These are phyloP conservation scores for Centropus bengalensis DNA, from an alignment of 2,113 vertebrate genomes.

Conservation along the genomic window DNA sequence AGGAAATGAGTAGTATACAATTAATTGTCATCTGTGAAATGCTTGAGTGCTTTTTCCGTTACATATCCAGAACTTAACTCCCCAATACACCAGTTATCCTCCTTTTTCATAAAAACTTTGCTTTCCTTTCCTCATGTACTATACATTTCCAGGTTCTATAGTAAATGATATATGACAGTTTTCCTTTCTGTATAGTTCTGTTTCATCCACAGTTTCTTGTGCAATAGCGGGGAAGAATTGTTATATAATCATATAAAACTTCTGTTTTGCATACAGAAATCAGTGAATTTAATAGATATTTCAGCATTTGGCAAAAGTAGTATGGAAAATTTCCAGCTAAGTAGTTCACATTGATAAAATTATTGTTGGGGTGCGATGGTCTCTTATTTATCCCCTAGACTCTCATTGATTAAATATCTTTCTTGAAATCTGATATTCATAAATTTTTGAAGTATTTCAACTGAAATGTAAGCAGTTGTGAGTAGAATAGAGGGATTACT, in stretches of 20 bases:
- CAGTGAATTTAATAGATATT: background rate
- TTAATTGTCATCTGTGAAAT: background rate
- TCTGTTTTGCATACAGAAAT: background rate
- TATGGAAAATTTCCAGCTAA: background rate
- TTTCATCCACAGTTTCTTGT: background rate
- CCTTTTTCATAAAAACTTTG: background rate
- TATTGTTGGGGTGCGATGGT: background rate
- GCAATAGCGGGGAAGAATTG: background rate
- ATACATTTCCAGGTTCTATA: background rate
- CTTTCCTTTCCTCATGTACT: background rate
- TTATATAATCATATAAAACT: background rate
- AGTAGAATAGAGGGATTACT: background rate
- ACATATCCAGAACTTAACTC: background rate
- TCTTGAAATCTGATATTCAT: background rate
- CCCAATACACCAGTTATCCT: background rate
- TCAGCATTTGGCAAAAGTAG: background rate
- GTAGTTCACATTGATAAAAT: background rate
- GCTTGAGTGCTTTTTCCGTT: background rate
- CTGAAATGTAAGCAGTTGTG: accelerated
- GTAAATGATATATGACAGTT: background rate
- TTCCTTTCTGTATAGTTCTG: background rate
- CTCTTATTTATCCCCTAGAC: background rate
- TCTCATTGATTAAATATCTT: background rate
- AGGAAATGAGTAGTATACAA: background rate
- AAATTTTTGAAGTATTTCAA: background rate